Evolutionary conservation across 2,888 invertebrate species (phyloP).

Genomic region (Drosophila colorata): DNA sequence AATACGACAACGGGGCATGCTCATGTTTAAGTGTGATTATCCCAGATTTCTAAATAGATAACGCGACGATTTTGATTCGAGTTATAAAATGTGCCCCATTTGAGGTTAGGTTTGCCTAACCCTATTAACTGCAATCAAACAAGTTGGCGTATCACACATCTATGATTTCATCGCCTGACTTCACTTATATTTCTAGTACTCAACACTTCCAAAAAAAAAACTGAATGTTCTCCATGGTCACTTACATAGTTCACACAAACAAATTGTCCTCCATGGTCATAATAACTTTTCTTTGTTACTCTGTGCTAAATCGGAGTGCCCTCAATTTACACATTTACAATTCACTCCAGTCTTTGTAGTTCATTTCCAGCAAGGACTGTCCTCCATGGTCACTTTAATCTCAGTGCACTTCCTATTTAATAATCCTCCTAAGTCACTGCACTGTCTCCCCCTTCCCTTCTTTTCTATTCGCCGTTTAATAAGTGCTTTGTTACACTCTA

Average conservation of each 20-base stretch:
- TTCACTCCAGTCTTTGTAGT: too few species aligned
- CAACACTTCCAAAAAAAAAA: too few species aligned
- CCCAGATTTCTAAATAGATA: background rate
- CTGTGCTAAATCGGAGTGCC: too few species aligned
- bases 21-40: constrained; percentile 15
- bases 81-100: background rate
- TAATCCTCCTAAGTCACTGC: too few species aligned
- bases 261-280: constrained; percentile 2
- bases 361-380: too few species aligned
- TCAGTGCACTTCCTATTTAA: too few species aligned
- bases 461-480: too few species aligned
- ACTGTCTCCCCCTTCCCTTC: too few species aligned
- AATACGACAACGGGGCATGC: constrained; percentile 18
- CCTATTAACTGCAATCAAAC: background rate
- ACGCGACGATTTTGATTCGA: background rate
- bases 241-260: too few species aligned
- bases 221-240: background rate
- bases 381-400: background rate
- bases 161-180: background rate
- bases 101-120: background rate
- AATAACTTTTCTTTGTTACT: too few species aligned
- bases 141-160: background rate
- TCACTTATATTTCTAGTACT: background rate
- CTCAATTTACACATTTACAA: too few species aligned
- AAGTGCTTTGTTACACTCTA: background rate